Evolutionary conservation across 2,888 invertebrate species (phyloP).

Genomic region (Heliconius ethilla): DNA sequence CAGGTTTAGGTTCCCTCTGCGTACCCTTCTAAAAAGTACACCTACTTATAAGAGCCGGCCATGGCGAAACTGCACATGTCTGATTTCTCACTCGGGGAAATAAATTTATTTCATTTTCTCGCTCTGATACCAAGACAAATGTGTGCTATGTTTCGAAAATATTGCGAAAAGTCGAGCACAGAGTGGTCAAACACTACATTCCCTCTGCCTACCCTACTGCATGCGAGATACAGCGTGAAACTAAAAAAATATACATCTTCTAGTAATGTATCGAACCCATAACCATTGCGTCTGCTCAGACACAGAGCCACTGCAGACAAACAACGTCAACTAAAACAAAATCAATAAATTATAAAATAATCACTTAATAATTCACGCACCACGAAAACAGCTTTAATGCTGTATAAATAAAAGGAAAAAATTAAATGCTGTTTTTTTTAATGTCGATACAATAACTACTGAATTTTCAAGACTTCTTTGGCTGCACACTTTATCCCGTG

Average conservation of each 20-base stretch:
- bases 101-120: no score
- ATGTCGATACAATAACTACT: neutral
- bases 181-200: neutral
- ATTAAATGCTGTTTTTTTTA: neutral
- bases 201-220: neutral
- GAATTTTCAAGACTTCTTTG: neutral
- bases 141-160: no score
- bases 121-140: no score
- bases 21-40: neutral
- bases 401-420: neutral
- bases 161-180: neutral
- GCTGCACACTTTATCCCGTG: no score
- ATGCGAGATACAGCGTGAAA: neutral
- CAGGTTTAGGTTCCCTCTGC: neutral
- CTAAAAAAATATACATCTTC: neutral
- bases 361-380: neutral
- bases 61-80: no score
- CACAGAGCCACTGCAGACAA: neutral
- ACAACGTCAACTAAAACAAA: neutral
- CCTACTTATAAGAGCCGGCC: no score
- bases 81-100: no score
- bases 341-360: conserved; percentile 12
- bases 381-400: neutral
- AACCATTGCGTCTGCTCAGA: neutral
- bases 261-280: neutral